Evolutionary conservation across 2,113 vertebrate genomes (phyloP), one percentile per base, ranked within the genome.

Genomic region (Bolborhynchus lineola): DNA sequence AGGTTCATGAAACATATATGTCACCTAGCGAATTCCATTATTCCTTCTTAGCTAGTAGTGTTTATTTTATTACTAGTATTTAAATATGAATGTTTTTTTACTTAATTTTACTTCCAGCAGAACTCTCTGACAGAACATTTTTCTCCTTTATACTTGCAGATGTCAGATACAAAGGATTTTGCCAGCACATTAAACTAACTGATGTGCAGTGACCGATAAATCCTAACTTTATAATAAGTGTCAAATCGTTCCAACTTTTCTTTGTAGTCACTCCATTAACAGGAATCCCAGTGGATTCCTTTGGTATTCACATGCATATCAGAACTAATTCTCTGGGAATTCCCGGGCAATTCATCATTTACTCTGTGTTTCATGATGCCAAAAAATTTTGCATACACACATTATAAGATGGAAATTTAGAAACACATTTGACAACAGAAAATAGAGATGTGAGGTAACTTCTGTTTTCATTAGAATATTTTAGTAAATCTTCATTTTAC

Each of bases 251-350:
- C 86, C 90, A 82, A 81, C 55, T 86, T 91, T 50, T 62, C 91
- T 96, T 97, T 96, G 94, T 96, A 94, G 87, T 87, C 44, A 28
- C 33, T 94, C 89, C 85, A 91, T 96, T 92, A 94, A 78, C 82
- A 92, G 89, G 88, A 86, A 82, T 92, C 88, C 42, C 12, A 6
- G 2, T 4, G 35, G 95, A 94, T 97, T 94, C 80, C 86, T 92
- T 69, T 74, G 59, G 80, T 94, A 95, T 94, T 97, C 91, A 92
- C 80, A 92, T 96, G 87, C 91, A 79, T 87, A 94, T 95, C 74
- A 65, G 65, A 93, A 91, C 74, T 95, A 96, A 97, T 97, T 96
- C 86, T 75, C 31, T 85, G 76, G 86, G 92, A 97, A 93, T 96
- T 94, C 92, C 72, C 76, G 80, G 59, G 72, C 74, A 95, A 93